These are phyloP conservation scores for Erebia ligea DNA, from an alignment of 2,888 invertebrate genomes.

Conservation along the genomic window DNA sequence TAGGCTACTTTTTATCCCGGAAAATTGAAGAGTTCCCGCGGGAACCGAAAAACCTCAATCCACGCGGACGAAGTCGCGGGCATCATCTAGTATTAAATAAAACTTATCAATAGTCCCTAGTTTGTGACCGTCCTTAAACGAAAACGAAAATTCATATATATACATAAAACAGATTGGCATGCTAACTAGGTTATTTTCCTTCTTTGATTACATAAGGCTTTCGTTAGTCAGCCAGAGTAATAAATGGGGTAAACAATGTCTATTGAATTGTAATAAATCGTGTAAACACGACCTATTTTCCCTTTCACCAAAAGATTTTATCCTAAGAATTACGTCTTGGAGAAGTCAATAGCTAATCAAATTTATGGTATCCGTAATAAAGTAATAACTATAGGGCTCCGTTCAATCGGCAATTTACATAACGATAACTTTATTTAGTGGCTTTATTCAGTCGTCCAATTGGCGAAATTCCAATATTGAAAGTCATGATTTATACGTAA, in stretches of 20 bases:
- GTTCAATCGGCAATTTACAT: constrained; percentile 22
- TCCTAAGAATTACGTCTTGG: constrained; percentile 17
- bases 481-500: not conserved
- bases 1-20: no score
- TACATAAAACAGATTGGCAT: not conserved
- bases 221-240: not conserved
- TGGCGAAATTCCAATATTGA: constrained; percentile 20
- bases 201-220: constrained; percentile 1
- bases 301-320: not conserved
- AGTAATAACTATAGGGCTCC: constrained; percentile 3
- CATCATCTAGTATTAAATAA: no score
- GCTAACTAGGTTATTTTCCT: constrained; percentile 1
- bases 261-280: constrained; percentile 1
- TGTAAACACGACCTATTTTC: constrained; percentile 4
- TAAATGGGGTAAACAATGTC: not conserved
- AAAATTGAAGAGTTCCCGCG: no score
- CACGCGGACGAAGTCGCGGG: no score
- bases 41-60: no score
- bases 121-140: not conserved
- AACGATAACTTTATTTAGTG: constrained; percentile 24
- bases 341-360: constrained; percentile 20
- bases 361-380: constrained; percentile 25
- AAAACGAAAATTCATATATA: constrained; percentile 3
- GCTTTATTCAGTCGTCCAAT: constrained; percentile 13
- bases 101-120: not conserved